Conservation (phyloP, 2,113 vertebrate genomes). For the Rissa tridactyla region DNA sequence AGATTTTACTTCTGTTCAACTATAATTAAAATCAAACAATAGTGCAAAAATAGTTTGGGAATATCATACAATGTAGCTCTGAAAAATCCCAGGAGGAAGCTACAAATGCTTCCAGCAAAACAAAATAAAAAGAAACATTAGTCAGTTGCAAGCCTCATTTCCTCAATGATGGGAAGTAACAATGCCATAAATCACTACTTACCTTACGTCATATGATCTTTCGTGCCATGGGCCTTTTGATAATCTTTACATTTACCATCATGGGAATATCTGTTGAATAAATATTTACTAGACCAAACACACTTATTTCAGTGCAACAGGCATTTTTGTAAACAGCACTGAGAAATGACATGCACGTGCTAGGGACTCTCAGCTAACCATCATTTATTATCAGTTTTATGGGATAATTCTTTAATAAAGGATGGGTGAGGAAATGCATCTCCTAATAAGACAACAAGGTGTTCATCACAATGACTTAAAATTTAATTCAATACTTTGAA, state of each 20-base stretch:
- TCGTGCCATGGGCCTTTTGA: conserved; percentile 50
- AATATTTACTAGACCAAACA: conserved; percentile 51
- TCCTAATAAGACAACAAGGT: background rate
- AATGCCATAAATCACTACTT: conserved; percentile 73
- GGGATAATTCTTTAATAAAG: background rate
- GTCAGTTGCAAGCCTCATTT: conserved; percentile 76
- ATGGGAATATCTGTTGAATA: conserved; percentile 62
- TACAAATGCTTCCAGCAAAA: conserved; percentile 77
- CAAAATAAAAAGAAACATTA: conserved; percentile 77
- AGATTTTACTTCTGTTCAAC: conserved; percentile 51
- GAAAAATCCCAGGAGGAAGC: conserved; percentile 65
- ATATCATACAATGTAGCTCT: conserved; percentile 3
- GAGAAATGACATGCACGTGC: background rate
- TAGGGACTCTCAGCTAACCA: background rate
- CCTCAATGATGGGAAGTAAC: conserved; percentile 64
- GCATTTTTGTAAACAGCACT: conserved; percentile 15
- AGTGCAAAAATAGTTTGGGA: conserved; percentile 32
- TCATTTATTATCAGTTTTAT: conserved; percentile 10
- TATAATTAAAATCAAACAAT: conserved; percentile 74
- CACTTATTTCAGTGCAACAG: background rate
- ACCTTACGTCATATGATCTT: conserved; percentile 65
- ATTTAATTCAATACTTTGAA: background rate
- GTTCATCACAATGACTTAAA: background rate
- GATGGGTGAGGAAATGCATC: background rate
- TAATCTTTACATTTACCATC: conserved; percentile 62